Evolutionary conservation across 1,140 invertebrate genomes (phyloP), one percentile per base, ranked within the genome.

Genomic region (Heliconius melpomene): DNA sequence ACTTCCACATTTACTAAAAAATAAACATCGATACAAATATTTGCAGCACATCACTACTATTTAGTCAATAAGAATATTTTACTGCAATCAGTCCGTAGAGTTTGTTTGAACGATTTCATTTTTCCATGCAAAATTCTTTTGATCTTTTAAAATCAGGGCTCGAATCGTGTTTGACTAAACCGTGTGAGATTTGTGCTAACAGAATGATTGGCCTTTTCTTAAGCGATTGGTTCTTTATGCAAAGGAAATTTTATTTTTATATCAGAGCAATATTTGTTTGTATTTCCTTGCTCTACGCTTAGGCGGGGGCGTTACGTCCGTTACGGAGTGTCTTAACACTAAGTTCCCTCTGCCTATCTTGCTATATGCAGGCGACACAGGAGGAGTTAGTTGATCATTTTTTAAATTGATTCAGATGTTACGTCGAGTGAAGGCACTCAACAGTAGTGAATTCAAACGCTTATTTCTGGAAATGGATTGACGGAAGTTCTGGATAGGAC

Each of bases 71-170:
- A 75, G 73, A 82, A 75, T 79, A 79, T 79, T 79, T 75, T 75
- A 75, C 74, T 79, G 78, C 78, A 79, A 79, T 79, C 78, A 79
- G 74, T 23, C 78, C 16, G 81, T 75, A 74, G 73, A 82, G 77
- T 82, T 36, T 77, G 72, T 77, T 82, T 79, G 74, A 79, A 71
- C 54, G 78, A 78, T 81, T 83, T 77, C 80, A 84, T 84, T 80
- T 84, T 78, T 80, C 78, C 80, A 76, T 80, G 74, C 60, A 75
- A 78, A 77, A 50, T 84, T 77, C 77, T 66, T 66, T 80, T 82
- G 78, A 80, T 79, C 78, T 79, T 80, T 81, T 78, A 79, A 84
- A 80, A 74, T 70, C 74, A 79, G 78, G 77, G 77, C 72, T 77
- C 40, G 46, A 72, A 79, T 54, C 70, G 74, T 75, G 78, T 80